Conservation (phyloP, 2,797 vertebrate genomes). For the Allenopithecus nigroviridis region DNA sequence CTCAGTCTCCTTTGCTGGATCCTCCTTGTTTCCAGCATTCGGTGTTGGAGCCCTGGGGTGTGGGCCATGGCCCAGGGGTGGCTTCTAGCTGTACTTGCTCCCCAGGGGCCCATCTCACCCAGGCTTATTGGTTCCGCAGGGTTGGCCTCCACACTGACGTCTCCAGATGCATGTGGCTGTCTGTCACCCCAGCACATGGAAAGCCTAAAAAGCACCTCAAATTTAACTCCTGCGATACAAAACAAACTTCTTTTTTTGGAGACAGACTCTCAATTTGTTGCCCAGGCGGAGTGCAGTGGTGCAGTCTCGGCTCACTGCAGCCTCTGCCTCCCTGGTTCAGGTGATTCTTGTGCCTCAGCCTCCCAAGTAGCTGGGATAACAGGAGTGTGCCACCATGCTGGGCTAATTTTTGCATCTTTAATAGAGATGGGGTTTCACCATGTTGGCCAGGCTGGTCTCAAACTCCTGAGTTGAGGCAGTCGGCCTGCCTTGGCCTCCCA, state of each 20-base stretch:
- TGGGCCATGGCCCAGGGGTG: rapidly evolving
- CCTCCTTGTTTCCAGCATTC: neutral
- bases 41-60: neutral
- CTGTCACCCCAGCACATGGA: neutral
- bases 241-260: neutral
- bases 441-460: neutral
- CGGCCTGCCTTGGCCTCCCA: neutral
- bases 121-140: neutral
- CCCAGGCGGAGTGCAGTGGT: neutral
- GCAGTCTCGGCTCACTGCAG: neutral
- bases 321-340: neutral
- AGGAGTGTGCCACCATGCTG: neutral
- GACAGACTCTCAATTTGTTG: neutral
- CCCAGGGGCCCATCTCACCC: rapidly evolving
- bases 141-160: neutral
- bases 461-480: neutral
- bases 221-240: neutral
- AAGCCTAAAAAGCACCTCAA: neutral
- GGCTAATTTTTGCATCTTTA: neutral
- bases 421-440: neutral
- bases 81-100: neutral
- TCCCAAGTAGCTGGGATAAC: neutral
- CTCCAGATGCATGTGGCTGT: neutral
- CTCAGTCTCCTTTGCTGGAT: neutral
- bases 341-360: neutral